A percentile compares a stretch with the other conserved stretches of the same genome.
These are phyloP conservation scores for Cynaeus angustus DNA, from an alignment of 2,888 invertebrate species.

Conservation along the genomic window DNA sequence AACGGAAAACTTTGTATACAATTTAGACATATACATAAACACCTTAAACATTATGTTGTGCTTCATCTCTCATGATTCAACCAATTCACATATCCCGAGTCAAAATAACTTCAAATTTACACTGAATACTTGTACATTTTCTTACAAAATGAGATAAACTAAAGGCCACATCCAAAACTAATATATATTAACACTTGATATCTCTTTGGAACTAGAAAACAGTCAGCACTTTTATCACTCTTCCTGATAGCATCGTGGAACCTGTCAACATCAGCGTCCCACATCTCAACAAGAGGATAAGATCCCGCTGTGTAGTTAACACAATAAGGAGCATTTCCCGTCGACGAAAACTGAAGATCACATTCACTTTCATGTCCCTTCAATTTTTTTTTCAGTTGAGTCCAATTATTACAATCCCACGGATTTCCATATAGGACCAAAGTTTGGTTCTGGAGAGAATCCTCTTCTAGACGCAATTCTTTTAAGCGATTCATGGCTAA, in stretches of 20 bases:
- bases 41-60: no score
- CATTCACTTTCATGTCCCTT: not conserved
- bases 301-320: constrained; percentile 2
- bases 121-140: not conserved
- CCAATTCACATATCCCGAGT: no score
- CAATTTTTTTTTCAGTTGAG: not conserved
- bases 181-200: not conserved
- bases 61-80: no score
- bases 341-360: not conserved
- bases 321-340: constrained; percentile 5
- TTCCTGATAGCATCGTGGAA: constrained; percentile 6
- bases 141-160: no score
- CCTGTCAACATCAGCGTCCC: constrained; percentile 5
- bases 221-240: not conserved
- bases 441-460: not conserved
- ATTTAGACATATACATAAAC: no score
- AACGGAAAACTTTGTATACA: no score
- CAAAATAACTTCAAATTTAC: no score
- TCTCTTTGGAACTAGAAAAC: not conserved
- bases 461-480: not conserved
- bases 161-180: not conserved
- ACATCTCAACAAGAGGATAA: not conserved
- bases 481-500: constrained; percentile 14
- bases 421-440: constrained; percentile 26
- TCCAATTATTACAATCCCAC: constrained; percentile 18